Evolutionary conservation across 1,140 invertebrate genomes (phyloP).

Genomic region (Wiebesia pumilae): DNA sequence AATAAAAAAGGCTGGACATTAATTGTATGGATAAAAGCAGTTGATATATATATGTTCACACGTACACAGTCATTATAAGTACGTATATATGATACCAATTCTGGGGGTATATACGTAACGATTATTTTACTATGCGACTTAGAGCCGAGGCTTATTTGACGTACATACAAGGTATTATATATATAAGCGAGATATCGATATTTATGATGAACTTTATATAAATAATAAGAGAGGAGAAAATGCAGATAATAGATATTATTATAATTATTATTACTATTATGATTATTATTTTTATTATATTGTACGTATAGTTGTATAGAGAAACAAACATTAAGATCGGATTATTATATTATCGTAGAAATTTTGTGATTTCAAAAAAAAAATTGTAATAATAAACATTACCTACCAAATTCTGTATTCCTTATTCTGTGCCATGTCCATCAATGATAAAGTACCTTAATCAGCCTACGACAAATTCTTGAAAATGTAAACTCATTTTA

Average conservation of each 20-base stretch:
- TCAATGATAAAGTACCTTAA: neutral
- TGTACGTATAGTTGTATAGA: constrained; percentile 55
- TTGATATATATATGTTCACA: constrained; percentile 38
- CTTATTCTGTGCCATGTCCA: neutral
- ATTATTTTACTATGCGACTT: constrained; percentile 54
- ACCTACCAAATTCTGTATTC: constrained; percentile 42
- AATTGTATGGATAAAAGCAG: constrained; percentile 40
- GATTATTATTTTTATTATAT: constrained; percentile 49
- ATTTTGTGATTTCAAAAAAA: constrained; percentile 52
- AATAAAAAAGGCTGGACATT: constrained; percentile 36
- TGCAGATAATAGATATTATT: constrained; percentile 50
- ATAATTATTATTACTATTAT: constrained; percentile 49
- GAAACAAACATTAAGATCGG: constrained; percentile 48
- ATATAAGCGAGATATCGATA: constrained; percentile 53
- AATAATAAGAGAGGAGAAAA: constrained; percentile 43
- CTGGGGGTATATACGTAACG: constrained; percentile 29
- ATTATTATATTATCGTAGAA: constrained; percentile 53
- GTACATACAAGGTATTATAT: constrained; percentile 50
- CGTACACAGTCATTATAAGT: constrained; percentile 26
- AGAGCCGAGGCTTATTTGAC: constrained; percentile 50
- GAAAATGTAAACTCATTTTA: no score
- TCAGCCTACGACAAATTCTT: neutral
- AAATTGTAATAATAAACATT: constrained; percentile 55
- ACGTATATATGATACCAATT: constrained; percentile 37
- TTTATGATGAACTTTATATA: constrained; percentile 52